Base-by-base conservation (phyloP, 2,113 vertebrate species). In the Gymnogyps californianus region DNA sequence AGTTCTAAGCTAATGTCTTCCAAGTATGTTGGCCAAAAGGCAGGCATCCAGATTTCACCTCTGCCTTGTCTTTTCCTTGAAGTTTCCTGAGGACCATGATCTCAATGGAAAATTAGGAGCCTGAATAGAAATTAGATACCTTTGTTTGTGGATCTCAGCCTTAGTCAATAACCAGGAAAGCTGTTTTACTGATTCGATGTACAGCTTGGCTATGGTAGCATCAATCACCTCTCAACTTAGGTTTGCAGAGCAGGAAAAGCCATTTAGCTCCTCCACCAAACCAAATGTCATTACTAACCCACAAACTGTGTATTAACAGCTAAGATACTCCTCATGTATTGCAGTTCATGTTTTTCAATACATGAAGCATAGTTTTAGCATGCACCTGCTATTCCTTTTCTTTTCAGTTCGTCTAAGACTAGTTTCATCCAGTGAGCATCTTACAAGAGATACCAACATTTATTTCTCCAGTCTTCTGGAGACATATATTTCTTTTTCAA, bases 171-270 rank as follows among this genome's bases (percentile, higher is more conserved):
- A 89, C 7, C 16, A 72, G 38, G 17, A 80, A 62, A 80, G 6
- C 3, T 54, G 26, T 40, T 94, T 62, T 71, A 65, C 19, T 61
- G 28, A 64, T 81, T 72, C 42, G 13, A 3, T 25, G 4, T 2
- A 6, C 0, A 1, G 4, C 14, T 87, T 67, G 14, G 6, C 9
- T 78, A 26, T 13, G 11, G 19, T 29, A 61, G 13, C n/a, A 51
- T 28, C 26, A 65, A 49, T 42, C 28, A 69, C 19, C 7, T 72
- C 31, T 64, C 67, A 66, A 21, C 20, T 42, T 57, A 55, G 9
- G 15, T 70, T 84, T 86, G 24, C 49, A 82, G 47, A 76, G 32
- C 13, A 44, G 15, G 17, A 92, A 74, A 87, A 66, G 9, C 11
- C 15, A 14, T 64, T 90, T 83, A 55, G 8, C 9, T 78, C 44